Base-by-base conservation (phyloP, 2,888 invertebrate species). In the Odontocolon sp. region DNA sequence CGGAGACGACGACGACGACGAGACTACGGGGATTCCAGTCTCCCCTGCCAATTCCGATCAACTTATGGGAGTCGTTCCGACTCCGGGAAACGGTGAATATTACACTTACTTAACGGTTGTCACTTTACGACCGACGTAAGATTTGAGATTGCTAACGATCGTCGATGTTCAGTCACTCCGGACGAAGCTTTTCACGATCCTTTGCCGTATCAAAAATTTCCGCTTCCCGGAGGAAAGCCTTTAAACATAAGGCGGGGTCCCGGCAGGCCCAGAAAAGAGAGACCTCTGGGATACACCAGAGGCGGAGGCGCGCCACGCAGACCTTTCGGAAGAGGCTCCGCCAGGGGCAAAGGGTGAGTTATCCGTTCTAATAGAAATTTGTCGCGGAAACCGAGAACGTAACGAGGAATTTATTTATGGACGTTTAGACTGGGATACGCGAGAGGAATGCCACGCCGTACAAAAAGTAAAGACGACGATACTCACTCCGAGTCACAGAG, bases 241-340 rank as follows among this genome's bases (percentile, higher is more conserved):
- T 87, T 93, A 61, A 91, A 92, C 68, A 93, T 94, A 63, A 93
- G 94, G 80, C 92, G 96, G 80, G 96, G 96, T 56, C 95, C 96
- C 14, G 96, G 96, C 9, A 92, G 96, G 84, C 96, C 96, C 8
- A 92, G 96, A 78, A 95, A 96, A 86, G 96, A 96, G 90, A 94
- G 94, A 73, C 89, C 89, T 68, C 86, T 84, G 72, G 87, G 88
- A 90, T 93, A 93, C 64, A 84, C 87, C 11, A 85, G n/a, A n/a
- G n/a, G 90, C 71, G 88, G 89, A 69, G 81, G 86, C 42, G 78
- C 72, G 23, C 82, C 83, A 9, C 85, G 89, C n/a, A 86, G 88
- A 85, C 83, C 88, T 52, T 88, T 89, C 67, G 88, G 89, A 54
- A 85, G 90, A 79, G 90, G 90, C 59, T 84, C 87, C 36, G 82